Evolutionary conservation across 1,140 invertebrate genomes (phyloP).

Genomic region (Drosophila ohnishii): DNA sequence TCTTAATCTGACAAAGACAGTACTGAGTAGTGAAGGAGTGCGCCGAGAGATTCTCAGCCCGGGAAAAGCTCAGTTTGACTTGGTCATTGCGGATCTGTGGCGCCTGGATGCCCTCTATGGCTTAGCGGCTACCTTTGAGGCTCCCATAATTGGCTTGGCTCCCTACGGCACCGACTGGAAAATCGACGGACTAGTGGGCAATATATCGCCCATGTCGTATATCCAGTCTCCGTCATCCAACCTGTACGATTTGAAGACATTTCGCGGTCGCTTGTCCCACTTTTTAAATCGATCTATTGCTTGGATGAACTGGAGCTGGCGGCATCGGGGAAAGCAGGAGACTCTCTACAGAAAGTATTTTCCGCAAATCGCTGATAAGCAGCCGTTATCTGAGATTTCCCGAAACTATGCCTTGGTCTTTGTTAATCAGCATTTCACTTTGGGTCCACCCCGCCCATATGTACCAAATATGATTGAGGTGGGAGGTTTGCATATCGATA

Average conservation of each 20-base stretch:
- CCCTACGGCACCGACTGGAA: slow-evolving; percentile 37
- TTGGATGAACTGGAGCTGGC: slow-evolving; percentile 68
- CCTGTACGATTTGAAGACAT: slow-evolving; percentile 9
- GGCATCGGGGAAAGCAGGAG: slow-evolving; percentile 61
- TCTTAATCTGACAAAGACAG: slow-evolving; percentile 5
- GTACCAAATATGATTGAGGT: slow-evolving; percentile 80
- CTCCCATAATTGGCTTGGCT: slow-evolving; percentile 32
- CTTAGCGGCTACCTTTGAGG: slow-evolving; percentile 12
- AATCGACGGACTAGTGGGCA: slow-evolving; percentile 33
- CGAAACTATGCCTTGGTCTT: slow-evolving; percentile 61
- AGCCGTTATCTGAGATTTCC: slow-evolving; percentile 34
- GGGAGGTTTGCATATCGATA: slow-evolving; percentile 85
- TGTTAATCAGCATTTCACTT: slow-evolving; percentile 73
- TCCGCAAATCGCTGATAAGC: slow-evolving; percentile 22
- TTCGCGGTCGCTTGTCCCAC: background rate
- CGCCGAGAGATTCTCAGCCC: slow-evolving; percentile 13
- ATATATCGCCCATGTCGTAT: slow-evolving; percentile 25
- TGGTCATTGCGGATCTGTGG: slow-evolving; percentile 28
- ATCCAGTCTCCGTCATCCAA: slow-evolving; percentile 12
- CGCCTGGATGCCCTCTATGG: slow-evolving; percentile 11
- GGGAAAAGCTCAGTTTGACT: slow-evolving; percentile 17
- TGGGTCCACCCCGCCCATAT: slow-evolving; percentile 59
- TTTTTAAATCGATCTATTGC: slow-evolving; percentile 16
- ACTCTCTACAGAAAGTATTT: slow-evolving; percentile 70
- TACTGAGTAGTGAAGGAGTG: slow-evolving; percentile 21